These are phyloP conservation scores for Oceanodroma tethys DNA, from an alignment of 2,113 vertebrate species.

Conservation along the genomic window DNA sequence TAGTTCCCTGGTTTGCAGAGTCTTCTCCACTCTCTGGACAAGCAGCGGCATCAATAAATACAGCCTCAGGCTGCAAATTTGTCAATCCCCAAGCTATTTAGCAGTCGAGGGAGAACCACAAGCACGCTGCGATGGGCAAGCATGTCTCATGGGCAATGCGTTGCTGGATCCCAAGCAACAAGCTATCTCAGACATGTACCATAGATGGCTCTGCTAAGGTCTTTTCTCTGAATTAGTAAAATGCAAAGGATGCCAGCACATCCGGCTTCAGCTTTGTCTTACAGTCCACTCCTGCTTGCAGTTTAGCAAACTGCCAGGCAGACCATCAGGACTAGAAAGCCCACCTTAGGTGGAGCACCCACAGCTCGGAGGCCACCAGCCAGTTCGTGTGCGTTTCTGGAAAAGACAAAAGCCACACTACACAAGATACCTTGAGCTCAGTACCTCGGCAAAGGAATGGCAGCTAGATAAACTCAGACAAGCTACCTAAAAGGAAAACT, in stretches of 20 bases:
- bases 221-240: not conserved
- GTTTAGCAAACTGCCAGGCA: not conserved
- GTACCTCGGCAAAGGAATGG: not conserved
- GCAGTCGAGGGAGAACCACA: not conserved
- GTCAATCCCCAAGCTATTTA: not conserved
- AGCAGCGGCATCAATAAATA: not conserved
- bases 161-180: not conserved
- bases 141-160: accelerated
- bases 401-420: not conserved
- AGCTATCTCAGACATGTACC: not conserved
- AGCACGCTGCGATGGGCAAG: accelerated
- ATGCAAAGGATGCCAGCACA: not conserved
- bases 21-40: not conserved
- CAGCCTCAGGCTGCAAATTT: not conserved
- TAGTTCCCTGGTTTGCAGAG: not conserved
- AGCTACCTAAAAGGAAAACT: not conserved
- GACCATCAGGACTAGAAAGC: not conserved
- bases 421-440: not conserved
- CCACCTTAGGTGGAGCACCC: not conserved
- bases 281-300: not conserved
- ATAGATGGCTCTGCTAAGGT: not conserved
- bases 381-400: accelerated
- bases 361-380: not conserved
- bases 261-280: not conserved
- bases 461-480: not conserved